Conservation (phyloP, 92 coral and sea anemone genomes). For the Meandrina meandrites region DNA sequence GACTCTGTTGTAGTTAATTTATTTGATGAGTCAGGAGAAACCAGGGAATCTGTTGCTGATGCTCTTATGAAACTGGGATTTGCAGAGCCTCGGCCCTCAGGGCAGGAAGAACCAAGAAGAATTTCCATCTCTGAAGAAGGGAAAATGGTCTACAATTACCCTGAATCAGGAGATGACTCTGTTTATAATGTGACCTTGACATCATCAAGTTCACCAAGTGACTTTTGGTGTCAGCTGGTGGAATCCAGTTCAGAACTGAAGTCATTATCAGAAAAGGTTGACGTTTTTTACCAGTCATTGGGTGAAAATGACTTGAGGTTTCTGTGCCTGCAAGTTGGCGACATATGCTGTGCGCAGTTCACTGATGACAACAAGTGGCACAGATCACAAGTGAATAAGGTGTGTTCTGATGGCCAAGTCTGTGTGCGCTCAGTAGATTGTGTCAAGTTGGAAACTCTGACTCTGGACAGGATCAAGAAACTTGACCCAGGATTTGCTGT, state of each 20-base stretch:
- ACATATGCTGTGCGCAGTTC: slow-evolving; percentile 72
- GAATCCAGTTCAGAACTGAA: slow-evolving; percentile 46
- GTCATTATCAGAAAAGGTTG: slow-evolving; percentile 48
- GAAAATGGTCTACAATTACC: slow-evolving; percentile 37
- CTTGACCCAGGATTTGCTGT: slow-evolving; percentile 52
- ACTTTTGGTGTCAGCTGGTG: slow-evolving; percentile 67
- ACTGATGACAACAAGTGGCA: slow-evolving; percentile 78
- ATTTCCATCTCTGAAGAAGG: slow-evolving; percentile 37
- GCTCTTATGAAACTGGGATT: slow-evolving; percentile 37
- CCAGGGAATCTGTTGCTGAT: slow-evolving; percentile 31
- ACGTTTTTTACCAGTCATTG: slow-evolving; percentile 52
- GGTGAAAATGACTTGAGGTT: slow-evolving; percentile 59
- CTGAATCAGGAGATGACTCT: slow-evolving; percentile 22
- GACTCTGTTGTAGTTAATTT: slow-evolving; percentile 51
- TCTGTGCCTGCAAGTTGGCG: slow-evolving; percentile 41
- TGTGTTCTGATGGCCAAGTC: slow-evolving; percentile 50
- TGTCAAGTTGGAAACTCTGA: slow-evolving; percentile 60
- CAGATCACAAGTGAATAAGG: slow-evolving; percentile 59
- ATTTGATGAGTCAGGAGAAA: slow-evolving; percentile 43
- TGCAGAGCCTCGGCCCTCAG: slow-evolving; percentile 1
- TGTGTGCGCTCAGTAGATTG: slow-evolving; percentile 70
- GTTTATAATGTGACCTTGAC: slow-evolving; percentile 35
- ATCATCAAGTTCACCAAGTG: slow-evolving; percentile 59
- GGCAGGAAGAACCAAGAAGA: background rate
- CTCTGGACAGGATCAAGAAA: slow-evolving; percentile 54